Conservation (phyloP, 2,113 vertebrate species). For the Crotalus viridis region DNA sequence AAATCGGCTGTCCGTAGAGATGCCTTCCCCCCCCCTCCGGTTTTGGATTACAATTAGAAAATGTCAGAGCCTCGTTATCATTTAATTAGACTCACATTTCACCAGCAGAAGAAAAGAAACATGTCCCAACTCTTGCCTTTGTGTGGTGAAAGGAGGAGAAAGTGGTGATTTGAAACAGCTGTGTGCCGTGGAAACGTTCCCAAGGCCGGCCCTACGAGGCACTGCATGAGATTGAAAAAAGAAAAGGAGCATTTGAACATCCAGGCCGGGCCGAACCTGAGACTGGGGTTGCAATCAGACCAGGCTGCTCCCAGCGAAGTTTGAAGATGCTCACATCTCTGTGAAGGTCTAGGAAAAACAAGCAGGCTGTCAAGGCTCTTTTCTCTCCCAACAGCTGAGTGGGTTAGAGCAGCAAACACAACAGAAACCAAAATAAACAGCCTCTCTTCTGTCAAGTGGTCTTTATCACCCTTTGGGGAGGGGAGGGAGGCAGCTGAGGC, state of each 20-base stretch:
- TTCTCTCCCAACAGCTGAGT: constrained; percentile 58
- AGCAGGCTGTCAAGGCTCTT: constrained; percentile 53
- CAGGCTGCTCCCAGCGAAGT: constrained; percentile 53
- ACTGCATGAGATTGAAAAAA: not conserved
- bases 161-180: constrained; percentile 69
- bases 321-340: constrained; percentile 37
- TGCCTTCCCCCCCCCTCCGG: constrained; percentile 36
- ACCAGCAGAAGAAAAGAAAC: constrained; percentile 54
- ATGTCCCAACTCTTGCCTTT: constrained; percentile 54
- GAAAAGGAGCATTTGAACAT: not conserved
- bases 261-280: constrained; percentile 40
- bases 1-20: constrained; percentile 55
- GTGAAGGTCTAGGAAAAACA: constrained; percentile 55
- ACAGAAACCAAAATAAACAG: constrained; percentile 70
- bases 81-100: constrained; percentile 72
- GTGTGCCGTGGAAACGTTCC: constrained; percentile 32
- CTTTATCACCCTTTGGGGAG: constrained; percentile 64
- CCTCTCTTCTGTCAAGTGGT: constrained; percentile 59
- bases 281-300: constrained; percentile 33
- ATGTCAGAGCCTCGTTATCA: constrained; percentile 73
- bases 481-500: constrained; percentile 39
- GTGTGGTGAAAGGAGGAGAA: constrained; percentile 63
- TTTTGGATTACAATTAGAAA: constrained; percentile 70
- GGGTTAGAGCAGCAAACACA: constrained; percentile 66
- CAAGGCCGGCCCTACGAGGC: constrained; percentile 10